Percentiles rank a stretch among this genome's conserved stretches.
Conservation (phyloP, 2,888 invertebrate species). For the Cryptops parisi region DNA sequence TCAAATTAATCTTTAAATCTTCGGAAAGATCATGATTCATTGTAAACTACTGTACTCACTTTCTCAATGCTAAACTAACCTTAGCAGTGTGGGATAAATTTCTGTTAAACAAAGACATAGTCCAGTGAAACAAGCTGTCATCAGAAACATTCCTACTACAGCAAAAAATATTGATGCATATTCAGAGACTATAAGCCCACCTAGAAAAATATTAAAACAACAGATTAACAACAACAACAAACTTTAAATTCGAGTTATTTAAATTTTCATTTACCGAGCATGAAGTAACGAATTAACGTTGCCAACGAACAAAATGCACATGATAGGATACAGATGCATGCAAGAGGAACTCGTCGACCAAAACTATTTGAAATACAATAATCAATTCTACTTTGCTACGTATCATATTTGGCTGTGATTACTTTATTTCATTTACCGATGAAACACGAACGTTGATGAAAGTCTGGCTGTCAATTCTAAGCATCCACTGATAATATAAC, state of each 20-base stretch:
- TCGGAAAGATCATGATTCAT: no score
- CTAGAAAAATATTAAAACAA: no score
- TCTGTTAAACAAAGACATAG: background rate
- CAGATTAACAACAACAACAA: no score
- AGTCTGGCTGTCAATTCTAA: background rate
- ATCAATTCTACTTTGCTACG: no score
- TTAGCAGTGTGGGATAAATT: conserved; percentile 5
- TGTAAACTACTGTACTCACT: background rate
- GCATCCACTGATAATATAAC: conserved; percentile 8
- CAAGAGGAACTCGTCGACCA: conserved; percentile 1
- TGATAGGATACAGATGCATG: background rate
- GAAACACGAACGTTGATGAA: background rate
- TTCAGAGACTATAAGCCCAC: background rate
- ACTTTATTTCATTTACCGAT: conserved; percentile 2
- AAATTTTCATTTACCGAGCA: conserved; percentile 1
- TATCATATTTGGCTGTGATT: no score
- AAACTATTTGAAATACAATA: no score
- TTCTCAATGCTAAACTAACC: conserved; percentile 1
- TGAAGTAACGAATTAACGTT: background rate
- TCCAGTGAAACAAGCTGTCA: conserved; percentile 5
- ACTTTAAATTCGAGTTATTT: no score
- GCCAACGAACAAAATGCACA: background rate
- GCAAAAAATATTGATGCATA: background rate
- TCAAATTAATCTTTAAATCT: no score
- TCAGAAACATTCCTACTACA: background rate